Conservation (phyloP, 1,140 invertebrate species). For the Micrasema minimum region DNA sequence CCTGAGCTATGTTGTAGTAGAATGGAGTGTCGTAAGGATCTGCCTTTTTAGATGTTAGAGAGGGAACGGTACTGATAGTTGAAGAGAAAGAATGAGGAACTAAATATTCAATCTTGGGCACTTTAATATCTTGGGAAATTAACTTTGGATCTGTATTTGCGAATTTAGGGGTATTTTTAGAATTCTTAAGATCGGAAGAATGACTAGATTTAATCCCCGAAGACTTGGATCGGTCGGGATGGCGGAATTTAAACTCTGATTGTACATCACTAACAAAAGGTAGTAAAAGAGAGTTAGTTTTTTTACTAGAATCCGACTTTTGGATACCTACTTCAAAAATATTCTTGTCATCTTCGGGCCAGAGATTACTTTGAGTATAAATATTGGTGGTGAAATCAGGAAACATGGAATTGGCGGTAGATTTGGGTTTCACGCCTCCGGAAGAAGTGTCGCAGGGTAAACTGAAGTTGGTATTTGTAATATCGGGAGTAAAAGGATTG, state of each 20-base stretch:
- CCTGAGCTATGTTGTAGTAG: conserved; percentile 47
- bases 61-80: not conserved
- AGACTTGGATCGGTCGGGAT: conserved; percentile 48
- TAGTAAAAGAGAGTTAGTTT: conserved; percentile 18
- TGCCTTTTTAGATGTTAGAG: conserved; percentile 31
- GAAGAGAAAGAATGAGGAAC: not conserved
- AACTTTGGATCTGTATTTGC: conserved; percentile 43
- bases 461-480: conserved; percentile 36
- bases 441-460: conserved; percentile 34
- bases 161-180: conserved; percentile 39
- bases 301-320: conserved; percentile 45
- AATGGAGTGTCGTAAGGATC: conserved; percentile 46
- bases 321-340: conserved; percentile 1
- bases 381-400: conserved; percentile 48
- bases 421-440: conserved; percentile 34
- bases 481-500: conserved; percentile 50
- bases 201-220: conserved; percentile 50
- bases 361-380: conserved; percentile 48
- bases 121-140: conserved; percentile 47
- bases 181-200: conserved; percentile 27
- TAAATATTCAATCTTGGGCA: conserved; percentile 42
- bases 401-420: conserved; percentile 42
- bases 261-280: conserved; percentile 27
- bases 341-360: conserved; percentile 43
- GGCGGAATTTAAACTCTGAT: conserved; percentile 43